Base-by-base conservation (phyloP, 2,888 invertebrate genomes). In the Cephus runcator region DNA sequence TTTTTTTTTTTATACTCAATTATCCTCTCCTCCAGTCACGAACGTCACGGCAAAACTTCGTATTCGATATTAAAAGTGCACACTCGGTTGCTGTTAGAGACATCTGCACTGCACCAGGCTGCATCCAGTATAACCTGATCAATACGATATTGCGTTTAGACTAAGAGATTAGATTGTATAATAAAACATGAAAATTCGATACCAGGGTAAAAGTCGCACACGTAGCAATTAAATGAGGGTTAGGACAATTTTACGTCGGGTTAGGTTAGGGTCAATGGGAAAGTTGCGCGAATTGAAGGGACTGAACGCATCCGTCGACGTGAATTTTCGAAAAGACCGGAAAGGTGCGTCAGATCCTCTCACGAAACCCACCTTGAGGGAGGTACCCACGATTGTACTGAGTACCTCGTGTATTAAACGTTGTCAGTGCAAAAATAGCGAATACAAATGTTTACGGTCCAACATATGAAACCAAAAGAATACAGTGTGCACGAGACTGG, bases 51-150 rank as follows among this genome's bases (percentile, higher is more conserved):
- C 56, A 23, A 40, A 40, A 40, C 15, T 40, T 40, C 40, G 15
- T 15, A 40, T 40, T 23, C 4, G 2, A 40, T 23, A 40, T 56
- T 2, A 68, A 68, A 9, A 30, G 9, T 40, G 68, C 30, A 75
- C 34, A 77, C 69, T 40, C 35, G 69, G 77, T 77, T 77, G 77
- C 77, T 75, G 77, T 77, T 77, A 75, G 40, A 34, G 3, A 71
- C 2, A 56, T 56, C 56, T 1, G 56, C 56, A 71, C 34, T 31
- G 34, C 71, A 15, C 9, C 34, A 71, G 71, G 34, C 31, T 34
- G 34, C 71, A 71, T 71, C 71, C 71, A 71, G 9, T 6, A 4
- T 30, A 9, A 71, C 23, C 71, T 31, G 11, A 71, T 31, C 56
- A 56, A 56, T 56, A 1, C 23, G 23, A 56, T 23, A 15, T 9